Conservation (phyloP, 2,113 vertebrate genomes). For the Caretta caretta region DNA sequence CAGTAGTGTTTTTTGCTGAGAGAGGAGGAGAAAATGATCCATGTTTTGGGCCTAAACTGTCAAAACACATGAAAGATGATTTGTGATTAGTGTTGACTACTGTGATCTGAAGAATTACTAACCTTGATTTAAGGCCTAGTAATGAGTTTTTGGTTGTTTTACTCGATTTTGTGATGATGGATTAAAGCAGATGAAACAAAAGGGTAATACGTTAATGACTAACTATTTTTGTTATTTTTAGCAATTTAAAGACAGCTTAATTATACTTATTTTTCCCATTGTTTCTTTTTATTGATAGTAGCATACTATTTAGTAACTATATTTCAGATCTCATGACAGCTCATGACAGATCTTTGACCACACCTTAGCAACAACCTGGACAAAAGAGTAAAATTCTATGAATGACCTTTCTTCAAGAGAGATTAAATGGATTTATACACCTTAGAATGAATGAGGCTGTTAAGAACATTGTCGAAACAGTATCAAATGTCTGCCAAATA, state of each 20-base stretch:
- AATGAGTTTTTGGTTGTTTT: not conserved
- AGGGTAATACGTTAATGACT: not conserved
- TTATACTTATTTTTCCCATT: not conserved
- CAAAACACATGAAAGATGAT: not conserved
- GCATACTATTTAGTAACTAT: not conserved
- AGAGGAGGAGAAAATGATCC: not conserved
- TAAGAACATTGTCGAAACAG: not conserved
- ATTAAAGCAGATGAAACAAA: not conserved
- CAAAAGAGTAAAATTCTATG: not conserved
- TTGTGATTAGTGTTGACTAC: not conserved
- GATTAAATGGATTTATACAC: not conserved
- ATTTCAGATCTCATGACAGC: not conserved
- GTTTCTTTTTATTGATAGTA: not conserved
- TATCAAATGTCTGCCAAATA: not conserved
- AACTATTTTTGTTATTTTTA: not conserved
- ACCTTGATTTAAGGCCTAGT: not conserved
- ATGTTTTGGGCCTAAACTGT: not conserved
- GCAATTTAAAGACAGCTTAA: not conserved
- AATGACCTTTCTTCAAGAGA: not conserved
- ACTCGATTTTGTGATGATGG: not conserved
- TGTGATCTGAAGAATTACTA: not conserved
- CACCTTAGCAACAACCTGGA: not conserved
- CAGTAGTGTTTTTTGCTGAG: not conserved
- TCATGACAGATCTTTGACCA: not conserved
- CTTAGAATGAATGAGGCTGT: not conserved